A percentile compares a stretch with the other conserved stretches of the same genome.
Evolutionary conservation across 2,888 invertebrate species (phyloP).

Genomic region (Drosophila percnosoma): DNA sequence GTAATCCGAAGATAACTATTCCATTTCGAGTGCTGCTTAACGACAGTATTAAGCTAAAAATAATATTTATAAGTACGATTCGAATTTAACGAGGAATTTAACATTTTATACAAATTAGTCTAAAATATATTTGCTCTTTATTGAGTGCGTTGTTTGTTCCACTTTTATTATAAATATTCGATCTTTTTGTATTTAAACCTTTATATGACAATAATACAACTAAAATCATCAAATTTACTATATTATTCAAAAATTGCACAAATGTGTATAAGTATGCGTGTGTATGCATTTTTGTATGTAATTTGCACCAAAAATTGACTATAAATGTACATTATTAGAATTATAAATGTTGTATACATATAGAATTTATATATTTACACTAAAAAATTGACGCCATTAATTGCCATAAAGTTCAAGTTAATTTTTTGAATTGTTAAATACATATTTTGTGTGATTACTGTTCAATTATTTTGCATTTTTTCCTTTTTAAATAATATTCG

Average conservation of each 20-base stretch:
- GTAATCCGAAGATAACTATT: neutral
- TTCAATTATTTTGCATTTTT: constrained; percentile 1
- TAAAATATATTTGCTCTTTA: constrained; percentile 34
- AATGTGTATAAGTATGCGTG: constrained; percentile 24
- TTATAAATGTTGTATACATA: constrained; percentile 52
- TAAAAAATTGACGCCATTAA: constrained; percentile 76
- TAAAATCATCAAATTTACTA: constrained; percentile 22
- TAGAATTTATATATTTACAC: constrained; percentile 63
- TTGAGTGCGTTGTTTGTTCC: constrained; percentile 22
- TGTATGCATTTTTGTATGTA: constrained; percentile 25
- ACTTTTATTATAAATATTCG: constrained; percentile 5
- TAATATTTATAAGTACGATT: neutral
- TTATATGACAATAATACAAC: neutral
- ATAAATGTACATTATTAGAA: constrained; percentile 61
- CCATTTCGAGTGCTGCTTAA: constrained; percentile 26
- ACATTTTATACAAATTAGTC: constrained; percentile 48
- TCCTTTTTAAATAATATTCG: constrained; percentile 34
- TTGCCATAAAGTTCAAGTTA: constrained; percentile 61
- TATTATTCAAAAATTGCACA: constrained; percentile 34
- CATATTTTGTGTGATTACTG: constrained; percentile 23
- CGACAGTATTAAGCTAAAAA: constrained; percentile 28
- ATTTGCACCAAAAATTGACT: constrained; percentile 71
- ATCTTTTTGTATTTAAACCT: constrained; percentile 20
- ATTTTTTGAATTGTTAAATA: constrained; percentile 40
- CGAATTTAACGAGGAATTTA: constrained; percentile 29